Evolutionary conservation across 2,113 vertebrate species (phyloP).

Genomic region (Pandion haliaetus): DNA sequence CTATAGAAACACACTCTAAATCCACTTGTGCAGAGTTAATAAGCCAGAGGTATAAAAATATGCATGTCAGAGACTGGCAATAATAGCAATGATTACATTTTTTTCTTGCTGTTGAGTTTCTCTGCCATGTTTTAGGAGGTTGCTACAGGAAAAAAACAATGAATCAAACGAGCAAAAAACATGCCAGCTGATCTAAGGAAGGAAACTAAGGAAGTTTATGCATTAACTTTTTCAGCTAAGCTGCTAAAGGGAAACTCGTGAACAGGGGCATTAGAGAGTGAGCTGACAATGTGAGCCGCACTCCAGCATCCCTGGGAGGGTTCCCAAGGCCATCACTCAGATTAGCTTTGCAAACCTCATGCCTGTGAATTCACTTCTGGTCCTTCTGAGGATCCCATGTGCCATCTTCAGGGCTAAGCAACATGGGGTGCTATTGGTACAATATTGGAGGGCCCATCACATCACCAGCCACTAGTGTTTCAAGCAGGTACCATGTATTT

Average conservation of each 20-base stretch:
- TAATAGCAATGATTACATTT: neutral
- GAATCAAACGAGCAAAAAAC: neutral
- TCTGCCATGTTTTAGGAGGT: neutral
- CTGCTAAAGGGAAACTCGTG: neutral
- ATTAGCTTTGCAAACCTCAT: neutral
- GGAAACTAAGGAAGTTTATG: neutral
- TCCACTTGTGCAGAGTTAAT: neutral
- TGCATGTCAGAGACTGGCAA: neutral
- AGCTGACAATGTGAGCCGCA: neutral
- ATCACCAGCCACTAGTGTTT: neutral
- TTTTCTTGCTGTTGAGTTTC: neutral
- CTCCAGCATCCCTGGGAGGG: neutral
- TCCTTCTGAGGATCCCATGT: neutral
- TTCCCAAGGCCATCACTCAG: neutral
- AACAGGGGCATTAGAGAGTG: neutral
- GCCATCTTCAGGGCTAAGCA: neutral
- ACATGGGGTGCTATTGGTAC: neutral
- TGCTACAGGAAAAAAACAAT: neutral
- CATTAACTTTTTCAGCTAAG: neutral
- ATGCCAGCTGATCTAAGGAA: neutral
- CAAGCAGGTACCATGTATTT: neutral
- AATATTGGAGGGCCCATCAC: neutral
- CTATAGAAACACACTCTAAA: neutral
- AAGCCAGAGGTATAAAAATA: neutral
- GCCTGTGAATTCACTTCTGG: neutral